Base-by-base conservation (phyloP, 2,113 vertebrate genomes). In the Burhinus oedicnemus region DNA sequence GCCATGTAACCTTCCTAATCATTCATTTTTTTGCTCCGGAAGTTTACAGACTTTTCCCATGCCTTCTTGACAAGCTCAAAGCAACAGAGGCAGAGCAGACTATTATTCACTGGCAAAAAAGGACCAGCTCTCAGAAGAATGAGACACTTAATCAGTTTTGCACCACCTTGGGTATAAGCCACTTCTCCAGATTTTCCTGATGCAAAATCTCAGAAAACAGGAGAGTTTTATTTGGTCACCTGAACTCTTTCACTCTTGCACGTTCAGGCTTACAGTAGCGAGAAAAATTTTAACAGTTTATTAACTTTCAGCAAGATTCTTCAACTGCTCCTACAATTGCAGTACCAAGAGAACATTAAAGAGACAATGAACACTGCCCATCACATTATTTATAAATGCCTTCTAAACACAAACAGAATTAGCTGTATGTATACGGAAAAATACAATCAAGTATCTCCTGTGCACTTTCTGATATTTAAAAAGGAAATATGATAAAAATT, bases 251-350 rank as follows among this genome's bases (percentile, higher is more conserved):
- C 27, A 40, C 9, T 44, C 21, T 42, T 44, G 32, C 10, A 65
- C 0, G 1, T 44, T 82, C 38, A 68, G 44, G 36, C 15, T 44
- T 14, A 60, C 2, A 3, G 45, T 38, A 57, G 4, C 0, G 1
- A 72, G 21, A 29, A 89, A 49, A 76, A 54, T 3, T 2, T 27
- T 69, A 76, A 45, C 4, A 14, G 13, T 38, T 71, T n/a, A 15
- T 26, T 65, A 84, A 62, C 27, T 57, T 87, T 38, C 62, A 79
- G 29, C 12, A 79, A 89, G 20, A 70, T 23, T 79, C 30, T 71
- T 61, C 38, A 80, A n/a, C 62, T 83, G 20, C 20, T 94, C 55
- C 71, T 71, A 68, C 42, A 49, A 87, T 2, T 60, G 68, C 36
- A 94, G 44, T 44, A 38, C 36, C 27, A 57, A 52, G 19, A 74